Conservation (phyloP, 2,113 vertebrate species). For the Nesogale talazaci region DNA sequence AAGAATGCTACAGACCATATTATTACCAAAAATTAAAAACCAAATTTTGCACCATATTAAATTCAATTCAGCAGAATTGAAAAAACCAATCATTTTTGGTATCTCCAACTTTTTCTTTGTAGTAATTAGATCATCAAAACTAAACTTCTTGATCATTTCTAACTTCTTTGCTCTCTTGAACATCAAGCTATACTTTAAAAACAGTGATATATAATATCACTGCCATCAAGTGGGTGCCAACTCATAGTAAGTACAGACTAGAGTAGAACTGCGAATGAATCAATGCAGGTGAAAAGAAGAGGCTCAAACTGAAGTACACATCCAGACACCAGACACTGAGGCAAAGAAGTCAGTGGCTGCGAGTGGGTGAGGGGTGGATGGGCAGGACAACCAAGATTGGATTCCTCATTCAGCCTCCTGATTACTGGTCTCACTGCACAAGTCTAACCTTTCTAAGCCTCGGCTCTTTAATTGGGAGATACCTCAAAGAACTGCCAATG, state of each 20-base stretch:
- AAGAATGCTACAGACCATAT: neutral
- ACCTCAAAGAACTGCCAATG: neutral
- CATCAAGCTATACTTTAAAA: neutral
- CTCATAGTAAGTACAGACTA: too few relatives aligned
- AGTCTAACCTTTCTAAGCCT: too few relatives aligned
- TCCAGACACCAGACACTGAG: neutral
- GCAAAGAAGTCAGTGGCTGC: neutral
- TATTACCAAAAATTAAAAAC: neutral
- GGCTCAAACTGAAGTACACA: neutral
- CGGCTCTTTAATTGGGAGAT: neutral
- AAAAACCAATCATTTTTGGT: neutral
- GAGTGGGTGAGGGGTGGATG: too few relatives aligned
- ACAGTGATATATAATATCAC: too few relatives aligned
- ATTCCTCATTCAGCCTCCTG: neutral
- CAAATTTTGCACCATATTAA: neutral
- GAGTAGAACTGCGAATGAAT: too few relatives aligned
- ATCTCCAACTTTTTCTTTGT: neutral
- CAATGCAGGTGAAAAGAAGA: neutral
- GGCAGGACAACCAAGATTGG: too few relatives aligned
- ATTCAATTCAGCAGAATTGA: neutral
- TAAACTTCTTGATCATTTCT: neutral
- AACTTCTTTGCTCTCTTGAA: neutral
- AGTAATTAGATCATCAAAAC: neutral
- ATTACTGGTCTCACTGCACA: neutral
- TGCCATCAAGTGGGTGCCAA: too few relatives aligned